Conservation (phyloP, 2,888 invertebrate species). For the Lamellibrachia satsuma region DNA sequence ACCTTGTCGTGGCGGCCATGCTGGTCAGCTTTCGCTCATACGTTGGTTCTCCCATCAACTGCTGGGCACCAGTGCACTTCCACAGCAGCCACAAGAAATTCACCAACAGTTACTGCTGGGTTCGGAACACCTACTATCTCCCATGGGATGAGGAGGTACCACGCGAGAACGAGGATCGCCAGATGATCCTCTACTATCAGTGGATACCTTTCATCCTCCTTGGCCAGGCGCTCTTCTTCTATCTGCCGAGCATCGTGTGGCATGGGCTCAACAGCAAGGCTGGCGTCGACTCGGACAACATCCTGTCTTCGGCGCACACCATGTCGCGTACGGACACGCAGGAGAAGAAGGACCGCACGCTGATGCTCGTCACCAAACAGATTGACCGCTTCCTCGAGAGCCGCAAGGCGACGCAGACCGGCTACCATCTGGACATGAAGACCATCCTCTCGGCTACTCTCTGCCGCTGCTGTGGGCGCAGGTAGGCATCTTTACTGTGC, state of each 20-base stretch:
- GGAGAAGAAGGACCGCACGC: slow-evolving; percentile 26
- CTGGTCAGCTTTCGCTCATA: slow-evolving; percentile 35
- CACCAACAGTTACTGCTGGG: slow-evolving; percentile 66
- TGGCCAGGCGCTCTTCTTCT: slow-evolving; percentile 54
- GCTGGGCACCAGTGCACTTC: slow-evolving; percentile 37
- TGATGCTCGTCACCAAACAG: slow-evolving; percentile 33
- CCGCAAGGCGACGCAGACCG: slow-evolving; percentile 14
- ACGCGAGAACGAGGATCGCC: slow-evolving; percentile 64
- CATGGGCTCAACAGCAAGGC: slow-evolving; percentile 45
- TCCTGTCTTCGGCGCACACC: slow-evolving; percentile 33
- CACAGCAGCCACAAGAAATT: slow-evolving; percentile 31
- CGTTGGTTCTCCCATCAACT: slow-evolving; percentile 29
- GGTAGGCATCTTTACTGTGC: slow-evolving; percentile 21
- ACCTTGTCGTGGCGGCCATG: slow-evolving; percentile 38
- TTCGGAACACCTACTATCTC: slow-evolving; percentile 65
- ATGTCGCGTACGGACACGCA: slow-evolving; percentile 24
- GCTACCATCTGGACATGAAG: slow-evolving; percentile 30
- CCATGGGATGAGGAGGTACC: slow-evolving; percentile 60
- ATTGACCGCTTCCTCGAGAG: slow-evolving; percentile 27
- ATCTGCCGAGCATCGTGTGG: slow-evolving; percentile 62
- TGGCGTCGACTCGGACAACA: slow-evolving; percentile 58
- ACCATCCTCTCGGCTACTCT: slow-evolving; percentile 29
- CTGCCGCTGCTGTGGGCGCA: slow-evolving; percentile 30
- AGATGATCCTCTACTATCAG: slow-evolving; percentile 38
- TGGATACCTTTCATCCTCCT: slow-evolving; percentile 35